Conservation (phyloP, 2,888 invertebrate genomes). For the Cosmopolites sordidus region DNA sequence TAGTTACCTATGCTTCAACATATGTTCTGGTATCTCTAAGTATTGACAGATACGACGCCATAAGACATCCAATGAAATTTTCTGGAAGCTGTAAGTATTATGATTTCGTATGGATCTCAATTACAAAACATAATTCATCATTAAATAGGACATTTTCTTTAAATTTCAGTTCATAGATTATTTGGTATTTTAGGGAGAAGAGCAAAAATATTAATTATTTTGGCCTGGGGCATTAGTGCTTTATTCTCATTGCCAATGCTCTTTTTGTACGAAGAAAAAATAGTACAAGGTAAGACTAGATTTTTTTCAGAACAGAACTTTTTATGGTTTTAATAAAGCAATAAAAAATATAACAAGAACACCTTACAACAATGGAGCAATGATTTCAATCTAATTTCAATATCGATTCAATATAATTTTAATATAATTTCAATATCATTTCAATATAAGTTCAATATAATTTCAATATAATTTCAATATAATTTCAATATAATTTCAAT, state of each 20-base stretch:
- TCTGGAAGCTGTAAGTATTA: constrained; percentile 88
- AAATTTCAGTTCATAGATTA: no score
- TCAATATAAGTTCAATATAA: no score
- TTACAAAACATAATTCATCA: neutral
- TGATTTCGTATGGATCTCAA: no score
- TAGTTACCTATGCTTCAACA: constrained; percentile 88
- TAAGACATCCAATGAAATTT: constrained; percentile 93
- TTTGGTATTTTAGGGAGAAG: constrained; percentile 77
- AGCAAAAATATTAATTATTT: constrained; percentile 71
- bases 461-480: no score
- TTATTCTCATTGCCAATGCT: constrained; percentile 79
- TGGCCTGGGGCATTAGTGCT: constrained; percentile 79
- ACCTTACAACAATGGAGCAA: no score
- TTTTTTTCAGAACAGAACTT: no score
- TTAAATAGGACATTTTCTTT: neutral
- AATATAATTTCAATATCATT: no score
- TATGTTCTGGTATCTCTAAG: constrained; percentile 89
- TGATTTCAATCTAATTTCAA: no score
- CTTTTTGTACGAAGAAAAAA: constrained; percentile 74
- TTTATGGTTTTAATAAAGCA: no score
- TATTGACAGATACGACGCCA: constrained; percentile 90
- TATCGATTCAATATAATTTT: no score
- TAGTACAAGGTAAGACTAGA: constrained; percentile 62
- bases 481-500: no score
- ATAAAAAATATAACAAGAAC: neutral